Conservation (phyloP, 2,113 vertebrate species). For the Penelope pileata region DNA sequence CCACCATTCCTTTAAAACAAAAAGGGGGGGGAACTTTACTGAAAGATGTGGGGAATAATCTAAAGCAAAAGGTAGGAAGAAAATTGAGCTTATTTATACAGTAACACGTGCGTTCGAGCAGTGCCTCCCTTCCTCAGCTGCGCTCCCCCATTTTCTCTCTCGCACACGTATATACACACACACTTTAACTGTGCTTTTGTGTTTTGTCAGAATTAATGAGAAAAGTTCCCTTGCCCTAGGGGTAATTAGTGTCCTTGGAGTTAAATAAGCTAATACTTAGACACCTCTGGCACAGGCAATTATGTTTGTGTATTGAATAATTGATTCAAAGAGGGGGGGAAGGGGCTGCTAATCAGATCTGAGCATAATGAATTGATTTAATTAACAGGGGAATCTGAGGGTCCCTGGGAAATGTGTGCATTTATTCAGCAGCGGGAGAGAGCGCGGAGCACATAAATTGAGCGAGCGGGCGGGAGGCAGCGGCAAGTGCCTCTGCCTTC, state of each 20-base stretch:
- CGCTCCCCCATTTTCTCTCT: constrained; percentile 63
- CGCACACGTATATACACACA: constrained; percentile 76
- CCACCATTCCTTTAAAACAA: background rate
- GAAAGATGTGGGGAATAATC: background rate
- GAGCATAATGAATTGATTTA: constrained; percentile 99
- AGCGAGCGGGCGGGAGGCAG: constrained; percentile 79
- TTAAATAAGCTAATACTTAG: constrained; percentile 99
- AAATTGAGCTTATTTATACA: constrained; percentile 64
- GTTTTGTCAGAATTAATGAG: constrained; percentile 99
- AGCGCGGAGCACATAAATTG: constrained; percentile 89
- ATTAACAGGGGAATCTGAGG: constrained; percentile 99
- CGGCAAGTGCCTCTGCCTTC: constrained; percentile 84
- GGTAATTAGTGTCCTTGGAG: constrained; percentile 99
- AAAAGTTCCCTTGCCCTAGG: constrained; percentile 99
- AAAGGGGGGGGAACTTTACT: background rate
- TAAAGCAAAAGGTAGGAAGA: constrained; percentile 9
- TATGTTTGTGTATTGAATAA: constrained; percentile 99
- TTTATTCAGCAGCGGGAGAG: constrained; percentile 89
- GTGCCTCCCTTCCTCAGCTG: constrained; percentile 29
- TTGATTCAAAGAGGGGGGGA: constrained; percentile 99
- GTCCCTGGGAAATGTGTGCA: constrained; percentile 95
- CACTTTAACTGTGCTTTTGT: constrained; percentile 99
- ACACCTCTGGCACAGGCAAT: constrained; percentile 99
- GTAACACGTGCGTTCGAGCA: constrained; percentile 66
- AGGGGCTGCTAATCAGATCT: constrained; percentile 99